phyloP scores from a whole-genome alignment of 2,113 vertebrate genomes.

The Mormoops blainvillei region DNA sequence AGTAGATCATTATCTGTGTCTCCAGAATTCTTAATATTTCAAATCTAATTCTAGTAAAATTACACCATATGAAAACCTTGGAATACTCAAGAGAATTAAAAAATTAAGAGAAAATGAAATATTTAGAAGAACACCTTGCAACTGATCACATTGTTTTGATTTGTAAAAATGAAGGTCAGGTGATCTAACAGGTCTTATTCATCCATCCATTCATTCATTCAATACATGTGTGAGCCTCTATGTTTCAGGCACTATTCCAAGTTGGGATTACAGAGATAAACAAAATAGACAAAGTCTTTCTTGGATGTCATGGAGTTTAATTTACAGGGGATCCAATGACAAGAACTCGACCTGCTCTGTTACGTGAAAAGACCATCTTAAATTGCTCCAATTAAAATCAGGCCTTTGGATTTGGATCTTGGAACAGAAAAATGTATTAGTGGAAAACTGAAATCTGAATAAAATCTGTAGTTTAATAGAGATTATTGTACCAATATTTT shows the following conservation, averaged over 20 bases:
- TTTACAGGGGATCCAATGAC: background rate
- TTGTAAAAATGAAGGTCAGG: background rate
- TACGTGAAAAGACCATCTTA: background rate
- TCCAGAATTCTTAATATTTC: background rate
- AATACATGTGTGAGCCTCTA: background rate
- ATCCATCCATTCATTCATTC: background rate
- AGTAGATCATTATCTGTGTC: background rate
- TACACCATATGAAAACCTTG: background rate
- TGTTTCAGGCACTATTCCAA: background rate
- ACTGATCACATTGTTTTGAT: background rate
- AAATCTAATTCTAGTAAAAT: background rate
- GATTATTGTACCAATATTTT: background rate
- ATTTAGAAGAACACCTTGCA: background rate
- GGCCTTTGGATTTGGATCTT: background rate
- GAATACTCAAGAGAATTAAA: background rate
- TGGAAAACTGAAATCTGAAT: background rate
- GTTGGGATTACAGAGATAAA: background rate
- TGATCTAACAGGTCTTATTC: background rate
- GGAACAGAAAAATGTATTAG: background rate
- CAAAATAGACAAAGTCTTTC: background rate
- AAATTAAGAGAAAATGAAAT: background rate
- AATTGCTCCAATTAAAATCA: background rate
- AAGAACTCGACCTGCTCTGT: background rate
- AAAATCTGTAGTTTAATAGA: background rate
- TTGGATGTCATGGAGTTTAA: background rate